phyloP scores from a whole-genome alignment of 1,140 invertebrate genomes.

The Acromyrmex charruanus region DNA sequence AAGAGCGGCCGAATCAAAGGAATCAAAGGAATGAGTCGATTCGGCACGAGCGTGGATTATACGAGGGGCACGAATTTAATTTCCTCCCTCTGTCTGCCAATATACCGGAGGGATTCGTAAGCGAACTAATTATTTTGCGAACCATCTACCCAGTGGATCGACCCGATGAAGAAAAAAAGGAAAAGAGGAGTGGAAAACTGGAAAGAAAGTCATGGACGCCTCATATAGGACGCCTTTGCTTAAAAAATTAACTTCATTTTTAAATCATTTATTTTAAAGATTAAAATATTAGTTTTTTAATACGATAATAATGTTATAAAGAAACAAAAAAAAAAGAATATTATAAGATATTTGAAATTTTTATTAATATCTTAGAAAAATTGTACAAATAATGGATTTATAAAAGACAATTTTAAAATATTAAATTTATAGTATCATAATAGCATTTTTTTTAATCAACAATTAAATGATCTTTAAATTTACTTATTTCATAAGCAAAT shows the following conservation, averaged over 20 bases:
- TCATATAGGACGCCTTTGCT: not conserved
- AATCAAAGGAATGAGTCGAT: slow-evolving; percentile 67
- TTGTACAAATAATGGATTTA: not conserved
- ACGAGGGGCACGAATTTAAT: slow-evolving; percentile 63
- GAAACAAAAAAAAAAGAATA: not conserved
- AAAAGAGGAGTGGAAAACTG: slow-evolving; percentile 18
- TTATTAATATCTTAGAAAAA: not conserved
- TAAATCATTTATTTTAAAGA: not conserved
- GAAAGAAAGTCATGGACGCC: not conserved
- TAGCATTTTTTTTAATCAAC: not conserved
- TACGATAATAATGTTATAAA: not conserved
- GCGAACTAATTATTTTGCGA: slow-evolving; percentile 66
- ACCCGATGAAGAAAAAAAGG: slow-evolving; percentile 30
- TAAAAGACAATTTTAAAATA: not conserved
- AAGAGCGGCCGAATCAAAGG: slow-evolving; percentile 59
- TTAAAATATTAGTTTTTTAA: not conserved
- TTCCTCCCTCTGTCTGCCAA: slow-evolving; percentile 54
- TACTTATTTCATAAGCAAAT: not conserved
- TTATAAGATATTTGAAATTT: slow-evolving; percentile 12
- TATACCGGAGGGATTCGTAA: slow-evolving; percentile 55
- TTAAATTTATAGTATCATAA: not conserved
- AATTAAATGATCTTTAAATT: not conserved
- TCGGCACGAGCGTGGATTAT: slow-evolving; percentile 61
- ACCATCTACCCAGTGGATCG: slow-evolving; percentile 25
- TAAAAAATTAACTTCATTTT: not conserved